These are phyloP conservation scores for Thunnus albacares DNA, from an alignment of 2,797 vertebrate species.

Conservation along the genomic window DNA sequence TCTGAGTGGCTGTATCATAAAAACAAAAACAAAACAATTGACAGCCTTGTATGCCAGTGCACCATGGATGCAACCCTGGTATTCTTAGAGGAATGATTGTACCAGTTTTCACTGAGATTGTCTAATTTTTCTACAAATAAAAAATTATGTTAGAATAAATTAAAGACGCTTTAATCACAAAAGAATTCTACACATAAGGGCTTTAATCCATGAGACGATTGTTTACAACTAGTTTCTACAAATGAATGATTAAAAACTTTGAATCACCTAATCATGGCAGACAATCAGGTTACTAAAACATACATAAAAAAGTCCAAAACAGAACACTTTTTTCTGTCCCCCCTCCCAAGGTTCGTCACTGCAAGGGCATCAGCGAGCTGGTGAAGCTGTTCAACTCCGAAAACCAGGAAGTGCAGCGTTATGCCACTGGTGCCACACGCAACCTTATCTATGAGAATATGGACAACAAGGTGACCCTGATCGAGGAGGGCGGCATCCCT, in stretches of 20 bases:
- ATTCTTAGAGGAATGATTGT: not conserved
- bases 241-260: not conserved
- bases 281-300: not conserved
- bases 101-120: not conserved
- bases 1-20: too few relatives aligned
- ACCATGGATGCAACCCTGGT: not conserved
- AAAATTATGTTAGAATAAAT: too few relatives aligned
- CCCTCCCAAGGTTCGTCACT: constrained; percentile 85
- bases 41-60: too few relatives aligned
- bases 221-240: not conserved
- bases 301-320: constrained; percentile 1
- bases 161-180: not conserved
- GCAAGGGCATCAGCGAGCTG: constrained; percentile 88
- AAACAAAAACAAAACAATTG: too few relatives aligned
- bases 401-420: constrained; percentile 92
- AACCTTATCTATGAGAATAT: constrained; percentile 95
- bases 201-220: not conserved
- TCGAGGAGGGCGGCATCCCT: constrained; percentile 90
- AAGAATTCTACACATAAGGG: not conserved
- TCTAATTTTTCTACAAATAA: too few relatives aligned
- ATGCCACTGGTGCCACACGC: constrained; percentile 92
- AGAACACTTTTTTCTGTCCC: not conserved
- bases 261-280: not conserved
- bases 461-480: constrained; percentile 92
- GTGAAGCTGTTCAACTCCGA: constrained; percentile 92